Evolutionary conservation across 2,113 vertebrate species (phyloP).

Genomic region (Symphodus melops): DNA sequence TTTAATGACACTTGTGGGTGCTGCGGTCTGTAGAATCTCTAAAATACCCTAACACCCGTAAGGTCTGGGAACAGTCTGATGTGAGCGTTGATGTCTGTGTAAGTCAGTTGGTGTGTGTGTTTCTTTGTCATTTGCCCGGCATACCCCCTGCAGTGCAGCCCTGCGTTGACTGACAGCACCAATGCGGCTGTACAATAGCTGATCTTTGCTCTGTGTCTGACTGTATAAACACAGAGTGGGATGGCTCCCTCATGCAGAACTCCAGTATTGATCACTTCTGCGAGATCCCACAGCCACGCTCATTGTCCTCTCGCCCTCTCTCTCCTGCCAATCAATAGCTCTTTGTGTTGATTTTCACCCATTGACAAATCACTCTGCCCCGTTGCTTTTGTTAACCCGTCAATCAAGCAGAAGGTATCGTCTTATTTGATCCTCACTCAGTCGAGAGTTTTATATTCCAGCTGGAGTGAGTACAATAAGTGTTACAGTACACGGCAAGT

Average conservation of each 20-base stretch:
- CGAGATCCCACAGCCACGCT: constrained; percentile 76
- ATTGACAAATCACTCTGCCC: constrained; percentile 83
- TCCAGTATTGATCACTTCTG: constrained; percentile 81
- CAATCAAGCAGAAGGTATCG: constrained; percentile 77
- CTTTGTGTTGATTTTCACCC: constrained; percentile 83
- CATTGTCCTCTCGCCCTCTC: constrained; percentile 78
- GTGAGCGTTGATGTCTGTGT: constrained; percentile 22
- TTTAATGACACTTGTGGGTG: background rate
- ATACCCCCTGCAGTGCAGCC: constrained; percentile 63
- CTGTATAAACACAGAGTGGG: constrained; percentile 81
- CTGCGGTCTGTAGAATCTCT: constrained; percentile 5
- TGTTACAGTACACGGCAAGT: constrained; percentile 5
- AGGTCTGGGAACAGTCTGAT: constrained; percentile 26
- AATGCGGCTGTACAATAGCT: constrained; percentile 71
- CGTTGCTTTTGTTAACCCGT: constrained; percentile 78
- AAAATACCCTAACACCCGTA: background rate
- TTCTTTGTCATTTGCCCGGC: constrained; percentile 13
- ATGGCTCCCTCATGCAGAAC: constrained; percentile 80
- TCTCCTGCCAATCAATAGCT: constrained; percentile 82
- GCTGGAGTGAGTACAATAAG: constrained; percentile 20
- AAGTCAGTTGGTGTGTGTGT: constrained; percentile 15
- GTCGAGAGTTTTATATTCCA: constrained; percentile 42
- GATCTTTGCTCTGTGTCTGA: constrained; percentile 77
- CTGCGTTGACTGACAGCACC: constrained; percentile 76
- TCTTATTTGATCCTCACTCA: constrained; percentile 59